Evolutionary conservation across 2,888 invertebrate species (phyloP), one percentile per base, ranked within the genome.

Genomic region (Andrena haemorrhoa): DNA sequence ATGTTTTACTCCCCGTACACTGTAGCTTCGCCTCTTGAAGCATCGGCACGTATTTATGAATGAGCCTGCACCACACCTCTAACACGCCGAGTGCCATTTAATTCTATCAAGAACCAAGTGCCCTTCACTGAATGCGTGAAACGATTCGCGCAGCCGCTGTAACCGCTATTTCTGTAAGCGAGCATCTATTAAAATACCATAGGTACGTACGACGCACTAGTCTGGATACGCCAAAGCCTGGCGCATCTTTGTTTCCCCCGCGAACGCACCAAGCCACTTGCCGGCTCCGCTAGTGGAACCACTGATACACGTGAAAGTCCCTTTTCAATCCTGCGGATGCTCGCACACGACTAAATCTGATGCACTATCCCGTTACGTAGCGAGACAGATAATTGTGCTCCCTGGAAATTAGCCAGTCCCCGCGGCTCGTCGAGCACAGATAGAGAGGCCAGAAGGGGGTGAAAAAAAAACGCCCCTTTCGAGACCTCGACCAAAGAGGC

Each of bases 361-460:
- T 33, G 65, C 47, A 65, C 41, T 63, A 71, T 41, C 23, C 23
- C 29, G 33, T 12, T 58, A 26, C 26, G 10, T 56, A 56, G 56
- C 20, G 49, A 64, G 65, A 60, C 56, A 63, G 31, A 68, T 81
- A 81, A 74, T 80, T 60, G 69, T 51, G 47, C 64, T 58, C 8
- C 26, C 47, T n/a, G 49, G 35, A 75, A 81, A 80, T 74, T 65
- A 73, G 68, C 51, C 6, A 20, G 69, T 35, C 10, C 5, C 51
- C 8, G 5, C 20, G n/a, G 41, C 68, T 31, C 23, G 26, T 16
- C 2, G 51, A 58, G 49, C 10, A 23, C 26, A n/a, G 2, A 29
- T 41, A 41, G 41, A 16, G 41, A 41, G 20, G 20, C n/a, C 23
- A 64, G 65, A 10, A 3, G 49, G 12, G 26, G 29, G 29, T n/a